Evolutionary conservation across 2,113 vertebrate species (phyloP).

Genomic region (Seriola aureovittata): DNA sequence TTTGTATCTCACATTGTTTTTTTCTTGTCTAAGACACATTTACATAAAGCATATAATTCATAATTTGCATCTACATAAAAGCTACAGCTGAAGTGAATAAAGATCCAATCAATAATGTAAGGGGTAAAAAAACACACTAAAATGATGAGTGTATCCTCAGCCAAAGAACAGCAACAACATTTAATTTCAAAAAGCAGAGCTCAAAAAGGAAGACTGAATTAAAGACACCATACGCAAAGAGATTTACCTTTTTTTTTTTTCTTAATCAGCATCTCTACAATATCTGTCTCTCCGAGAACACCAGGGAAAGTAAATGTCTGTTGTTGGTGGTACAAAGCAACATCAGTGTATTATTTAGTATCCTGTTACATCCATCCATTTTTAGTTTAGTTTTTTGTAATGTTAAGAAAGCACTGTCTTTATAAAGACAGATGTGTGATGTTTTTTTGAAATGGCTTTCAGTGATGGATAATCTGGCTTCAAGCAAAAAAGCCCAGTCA

Average conservation of each 20-base stretch:
- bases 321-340: not conserved
- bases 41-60: not conserved
- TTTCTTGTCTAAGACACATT: not conserved
- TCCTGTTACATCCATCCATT: not conserved
- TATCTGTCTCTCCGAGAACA: not conserved
- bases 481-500: not conserved
- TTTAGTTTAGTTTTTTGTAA: not conserved
- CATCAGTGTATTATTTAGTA: not conserved
- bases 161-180: not conserved
- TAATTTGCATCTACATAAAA: not conserved
- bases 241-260: not conserved
- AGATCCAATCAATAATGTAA: not conserved
- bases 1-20: not conserved
- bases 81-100: not conserved
- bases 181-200: not conserved
- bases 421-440: conserved; percentile 9
- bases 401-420: not conserved
- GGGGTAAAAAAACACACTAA: not conserved
- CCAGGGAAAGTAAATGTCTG: not conserved
- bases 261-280: not conserved
- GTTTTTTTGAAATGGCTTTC: not conserved
- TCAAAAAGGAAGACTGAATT: not conserved
- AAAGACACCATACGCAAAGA: not conserved
- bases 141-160: not conserved
- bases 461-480: not conserved